These are phyloP conservation scores for Drosophila nannoptera DNA, from an alignment of 1,140 invertebrate species.

Conservation along the genomic window DNA sequence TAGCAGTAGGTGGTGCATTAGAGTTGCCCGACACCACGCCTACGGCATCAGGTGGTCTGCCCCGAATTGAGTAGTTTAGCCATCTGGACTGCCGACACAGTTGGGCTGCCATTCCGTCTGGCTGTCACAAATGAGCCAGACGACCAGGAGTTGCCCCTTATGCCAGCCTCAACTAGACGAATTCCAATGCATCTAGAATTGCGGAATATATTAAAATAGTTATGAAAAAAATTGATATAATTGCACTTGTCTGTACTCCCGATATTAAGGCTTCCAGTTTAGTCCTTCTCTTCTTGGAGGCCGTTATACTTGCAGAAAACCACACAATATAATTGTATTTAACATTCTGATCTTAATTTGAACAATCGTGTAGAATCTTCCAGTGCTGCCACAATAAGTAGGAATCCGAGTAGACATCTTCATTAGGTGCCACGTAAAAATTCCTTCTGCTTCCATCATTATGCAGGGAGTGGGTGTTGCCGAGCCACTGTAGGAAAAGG, in stretches of 20 bases:
- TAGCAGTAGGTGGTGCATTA: constrained; percentile 47
- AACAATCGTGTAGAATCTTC: not conserved
- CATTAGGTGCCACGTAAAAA: constrained; percentile 24
- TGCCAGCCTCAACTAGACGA: too few relatives aligned
- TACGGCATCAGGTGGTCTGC: constrained; percentile 24
- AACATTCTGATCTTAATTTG: not conserved
- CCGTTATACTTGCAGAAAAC: too few relatives aligned
- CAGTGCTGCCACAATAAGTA: too few relatives aligned
- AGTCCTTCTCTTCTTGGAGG: too few relatives aligned
- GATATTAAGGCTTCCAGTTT: too few relatives aligned
- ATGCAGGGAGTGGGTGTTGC: constrained; percentile 41
- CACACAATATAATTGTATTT: not conserved
- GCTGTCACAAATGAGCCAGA: too few relatives aligned
- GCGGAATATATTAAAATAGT: too few relatives aligned
- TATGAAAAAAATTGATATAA: too few relatives aligned
- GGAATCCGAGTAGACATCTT: constrained; percentile 26
- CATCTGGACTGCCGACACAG: constrained; percentile 22
- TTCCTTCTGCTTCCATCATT: constrained; percentile 37
- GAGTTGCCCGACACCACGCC: constrained; percentile 18
- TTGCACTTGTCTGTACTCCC: too few relatives aligned
- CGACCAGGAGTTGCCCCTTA: not conserved
- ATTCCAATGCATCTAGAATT: too few relatives aligned
- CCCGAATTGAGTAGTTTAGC: not conserved
- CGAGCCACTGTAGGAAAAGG: not conserved
- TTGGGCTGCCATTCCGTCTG: constrained; percentile 7